Conservation (phyloP, 1,140 invertebrate species). For the Zelostemma sp. region DNA sequence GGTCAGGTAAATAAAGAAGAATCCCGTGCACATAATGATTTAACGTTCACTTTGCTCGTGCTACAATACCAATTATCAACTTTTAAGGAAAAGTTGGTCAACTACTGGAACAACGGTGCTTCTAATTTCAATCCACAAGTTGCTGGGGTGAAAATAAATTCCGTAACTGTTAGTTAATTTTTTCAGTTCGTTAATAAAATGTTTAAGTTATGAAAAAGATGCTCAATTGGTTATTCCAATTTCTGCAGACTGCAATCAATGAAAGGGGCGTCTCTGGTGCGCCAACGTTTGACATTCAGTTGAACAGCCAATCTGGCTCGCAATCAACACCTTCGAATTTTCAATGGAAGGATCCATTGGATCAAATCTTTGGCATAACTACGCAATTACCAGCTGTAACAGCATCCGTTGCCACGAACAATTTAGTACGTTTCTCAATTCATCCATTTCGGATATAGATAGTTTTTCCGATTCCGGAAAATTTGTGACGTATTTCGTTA, state of each 20-base stretch:
- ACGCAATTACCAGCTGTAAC: slow-evolving; percentile 56
- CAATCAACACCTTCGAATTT: slow-evolving; percentile 56
- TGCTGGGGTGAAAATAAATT: slow-evolving; percentile 64
- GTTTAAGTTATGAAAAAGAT: too few relatives aligned
- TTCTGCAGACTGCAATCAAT: slow-evolving; percentile 50
- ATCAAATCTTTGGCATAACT: slow-evolving; percentile 66
- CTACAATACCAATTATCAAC: slow-evolving; percentile 37
- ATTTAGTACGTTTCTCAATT: slow-evolving; percentile 58
- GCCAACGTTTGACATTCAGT: slow-evolving; percentile 51
- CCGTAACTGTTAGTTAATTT: slow-evolving; percentile 59
- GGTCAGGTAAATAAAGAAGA: slow-evolving; percentile 61
- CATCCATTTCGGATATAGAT: too few relatives aligned
- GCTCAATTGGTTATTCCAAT: too few relatives aligned
- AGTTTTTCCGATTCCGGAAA: too few relatives aligned
- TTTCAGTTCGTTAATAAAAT: neutral
- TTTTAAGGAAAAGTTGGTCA: slow-evolving; percentile 66
- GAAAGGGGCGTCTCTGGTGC: slow-evolving; percentile 38
- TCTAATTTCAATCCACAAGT: slow-evolving; percentile 55
- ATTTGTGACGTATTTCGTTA: too few relatives aligned
- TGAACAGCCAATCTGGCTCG: slow-evolving; percentile 37
- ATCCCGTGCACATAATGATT: slow-evolving; percentile 47
- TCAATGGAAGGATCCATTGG: slow-evolving; percentile 64
- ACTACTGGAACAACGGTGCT: slow-evolving; percentile 62
- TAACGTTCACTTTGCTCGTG: slow-evolving; percentile 41
- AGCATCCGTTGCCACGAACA: slow-evolving; percentile 63